Base-by-base conservation (phyloP, 1,140 invertebrate species). In the Scaptomyza montana region DNA sequence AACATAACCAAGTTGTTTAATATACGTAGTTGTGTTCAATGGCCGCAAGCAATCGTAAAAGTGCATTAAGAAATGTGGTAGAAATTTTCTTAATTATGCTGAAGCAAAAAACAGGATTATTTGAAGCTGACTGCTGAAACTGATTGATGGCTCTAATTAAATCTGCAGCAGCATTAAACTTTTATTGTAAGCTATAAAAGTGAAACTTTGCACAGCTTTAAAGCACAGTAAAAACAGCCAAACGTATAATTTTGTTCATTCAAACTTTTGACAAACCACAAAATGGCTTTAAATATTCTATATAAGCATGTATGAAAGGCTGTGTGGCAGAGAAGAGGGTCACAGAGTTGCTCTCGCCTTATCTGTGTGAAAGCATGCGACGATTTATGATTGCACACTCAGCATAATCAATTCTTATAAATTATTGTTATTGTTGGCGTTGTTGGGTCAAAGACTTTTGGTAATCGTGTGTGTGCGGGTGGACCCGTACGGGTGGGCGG, bases 351-450 rank as follows among this genome's bases (percentile, higher is more conserved):
- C 77, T 84, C 62, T 72, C 56, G 66, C 66, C 68, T 70, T 85
- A 85, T 85, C 80, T 68, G 62, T 28, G 47, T 51, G 49, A 9
- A 9, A 56, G 51, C 61, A 55, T 53, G 59, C 69, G 36, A 84
- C 76, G 73, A 87, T 87, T 87, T 87, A 87, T 89, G 81, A 80
- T 77, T 78, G 81, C 81, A 86, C 76, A 89, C 76, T 89, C 82
- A 89, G 82, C 82, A 78, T 84, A 87, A 87, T 87, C 82, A 87
- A 87, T 87, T 87, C 79, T 84, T 82, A 87, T 87, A 87, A 87
- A 84, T 87, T 87, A 87, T 89, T 87, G 82, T 77, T 87, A 87
- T 87, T 79, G 77, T 71, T 73, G 79, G 84, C 73, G 78, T 33
- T 33, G 78, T 57, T 71, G 75, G 49, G 64, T 62, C 9, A 9